Evolutionary conservation across 92 coral and sea anemone species (phyloP).

Genomic region (Epizoanthus illoricatus): DNA sequence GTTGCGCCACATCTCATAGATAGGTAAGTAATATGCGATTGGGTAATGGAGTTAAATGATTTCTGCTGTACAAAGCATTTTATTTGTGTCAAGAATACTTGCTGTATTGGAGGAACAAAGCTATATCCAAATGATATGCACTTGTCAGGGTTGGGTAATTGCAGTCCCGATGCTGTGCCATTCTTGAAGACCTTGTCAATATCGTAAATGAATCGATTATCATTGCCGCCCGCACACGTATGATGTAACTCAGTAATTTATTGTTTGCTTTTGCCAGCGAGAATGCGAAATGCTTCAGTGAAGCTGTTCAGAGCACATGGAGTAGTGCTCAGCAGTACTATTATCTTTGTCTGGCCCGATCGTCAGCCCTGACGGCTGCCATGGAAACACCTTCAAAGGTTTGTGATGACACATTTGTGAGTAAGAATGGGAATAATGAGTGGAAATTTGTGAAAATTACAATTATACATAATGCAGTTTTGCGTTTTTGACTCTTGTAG

Average conservation of each 20-base stretch:
- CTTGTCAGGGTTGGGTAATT: neutral
- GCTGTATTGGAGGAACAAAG: neutral
- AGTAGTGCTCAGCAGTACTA: constrained; percentile 55
- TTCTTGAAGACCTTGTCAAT: too few relatives aligned
- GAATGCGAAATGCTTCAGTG: constrained; percentile 9
- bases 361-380: constrained; percentile 73
- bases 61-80: too few relatives aligned
- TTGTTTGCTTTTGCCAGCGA: constrained; percentile 23
- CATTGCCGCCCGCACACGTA: too few relatives aligned
- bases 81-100: neutral
- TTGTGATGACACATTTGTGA: neutral
- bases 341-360: constrained; percentile 79
- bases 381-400: constrained; percentile 93
- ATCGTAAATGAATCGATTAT: too few relatives aligned
- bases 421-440: too few relatives aligned
- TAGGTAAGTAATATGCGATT: neutral
- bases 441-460: too few relatives aligned
- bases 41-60: too few relatives aligned
- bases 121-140: too few relatives aligned
- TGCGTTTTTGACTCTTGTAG: too few relatives aligned
- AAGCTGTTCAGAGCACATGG: constrained; percentile 30
- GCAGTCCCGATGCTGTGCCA: neutral
- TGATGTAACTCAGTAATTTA: neutral
- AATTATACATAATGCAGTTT: too few relatives aligned
- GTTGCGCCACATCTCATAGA: constrained; percentile 14